Base-by-base conservation (phyloP, 2,113 vertebrate species). In the Phyllostomus hastatus region DNA sequence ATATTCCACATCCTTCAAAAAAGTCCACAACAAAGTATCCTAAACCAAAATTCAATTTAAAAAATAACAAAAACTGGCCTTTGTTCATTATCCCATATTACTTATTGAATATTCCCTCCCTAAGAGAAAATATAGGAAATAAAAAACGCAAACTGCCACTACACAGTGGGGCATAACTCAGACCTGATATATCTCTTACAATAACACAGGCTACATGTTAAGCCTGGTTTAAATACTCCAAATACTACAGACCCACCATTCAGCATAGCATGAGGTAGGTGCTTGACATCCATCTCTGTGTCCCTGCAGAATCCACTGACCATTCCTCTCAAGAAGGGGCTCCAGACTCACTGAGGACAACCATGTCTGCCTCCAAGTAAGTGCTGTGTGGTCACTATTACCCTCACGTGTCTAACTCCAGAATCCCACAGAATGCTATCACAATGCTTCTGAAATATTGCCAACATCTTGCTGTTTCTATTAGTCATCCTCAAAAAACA, bases 31-130 rank as follows among this genome's bases (percentile, higher is more conserved):
- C 12, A 78, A 80, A 59, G 12, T 78, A 20, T 57, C 31, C 82
- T 91, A 41, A 86, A 72, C 38, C 83, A 91, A 83, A 85, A 94
- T 43, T 46, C 48, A 76, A 76, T 41, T 85, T 12, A 28, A 61
- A 10, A 73, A 73, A 24, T 8, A 48, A 61, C 38, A 78, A 82
- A 94, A 79, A 50, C 6, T 50, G 19, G 46, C 5, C 15, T 92
- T 92, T 95, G n/a, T 94, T 92, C 61, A 85, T 80, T 78, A 84
- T 73, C 91, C 59, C n/a, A 50, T 46, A 59, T 48, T 82, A 85
- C 54, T 75, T 84, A 83, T 33, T 19, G 28, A 64, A 5, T 64
- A 31, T 64, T 31, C 28, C 50, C 5, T 66, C 66, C 93, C 50
- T 52, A 87, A 48, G 28, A 86, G n/a, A 82, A 92, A 94, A 52